A percentile compares a stretch with the other conserved stretches of the same genome.
Evolutionary conservation across 1,140 invertebrate species (phyloP).

Genomic region (Eumeta japonica): DNA sequence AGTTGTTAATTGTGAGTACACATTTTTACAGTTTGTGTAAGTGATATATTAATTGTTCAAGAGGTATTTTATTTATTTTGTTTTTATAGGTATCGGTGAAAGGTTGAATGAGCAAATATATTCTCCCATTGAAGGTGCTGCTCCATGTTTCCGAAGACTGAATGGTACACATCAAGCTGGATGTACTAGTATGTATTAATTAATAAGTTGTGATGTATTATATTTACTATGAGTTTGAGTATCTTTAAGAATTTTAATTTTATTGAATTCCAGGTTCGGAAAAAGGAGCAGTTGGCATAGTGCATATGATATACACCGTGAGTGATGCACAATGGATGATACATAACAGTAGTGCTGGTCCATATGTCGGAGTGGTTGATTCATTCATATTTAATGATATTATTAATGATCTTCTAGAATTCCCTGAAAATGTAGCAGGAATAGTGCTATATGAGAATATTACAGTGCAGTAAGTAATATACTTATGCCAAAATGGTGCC

Average conservation of each 20-base stretch:
- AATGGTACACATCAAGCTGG: slow-evolving; percentile 93
- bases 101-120: slow-evolving; percentile 81
- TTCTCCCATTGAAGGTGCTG: slow-evolving; percentile 66
- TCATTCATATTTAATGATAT: slow-evolving; percentile 62
- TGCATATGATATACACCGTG: slow-evolving; percentile 68
- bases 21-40: too few species aligned
- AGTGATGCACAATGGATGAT: slow-evolving; percentile 74
- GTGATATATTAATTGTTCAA: too few species aligned
- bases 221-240: too few species aligned
- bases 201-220: too few species aligned
- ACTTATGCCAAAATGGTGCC: too few species aligned
- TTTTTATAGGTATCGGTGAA: slow-evolving; percentile 35
- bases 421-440: slow-evolving; percentile 57
- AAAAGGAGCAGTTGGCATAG: slow-evolving; percentile 78
- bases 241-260: too few species aligned
- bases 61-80: too few species aligned
- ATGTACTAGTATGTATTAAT: slow-evolving; percentile 80
- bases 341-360: slow-evolving; percentile 64
- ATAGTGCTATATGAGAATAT: slow-evolving; percentile 57
- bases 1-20: too few species aligned
- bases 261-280: slow-evolving; percentile 33
- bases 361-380: slow-evolving; percentile 70
- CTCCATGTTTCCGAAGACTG: slow-evolving; percentile 80
- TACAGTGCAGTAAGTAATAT: slow-evolving; percentile 36
- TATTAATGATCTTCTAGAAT: slow-evolving; percentile 47